Conservation (phyloP, 2,797 vertebrate species). For the Morus bassanus region DNA sequence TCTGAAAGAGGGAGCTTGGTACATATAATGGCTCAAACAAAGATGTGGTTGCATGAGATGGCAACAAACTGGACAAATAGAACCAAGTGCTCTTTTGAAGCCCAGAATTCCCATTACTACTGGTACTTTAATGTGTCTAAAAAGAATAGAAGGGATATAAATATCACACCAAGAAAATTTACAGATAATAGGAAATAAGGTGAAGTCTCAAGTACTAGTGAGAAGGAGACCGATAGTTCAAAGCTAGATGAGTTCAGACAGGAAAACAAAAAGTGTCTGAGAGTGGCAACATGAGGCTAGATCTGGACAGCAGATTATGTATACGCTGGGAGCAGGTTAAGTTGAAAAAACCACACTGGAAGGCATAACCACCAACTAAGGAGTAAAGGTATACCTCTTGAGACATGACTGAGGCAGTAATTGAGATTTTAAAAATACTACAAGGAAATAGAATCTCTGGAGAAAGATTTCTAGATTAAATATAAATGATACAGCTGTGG, state of each 20-base stretch:
- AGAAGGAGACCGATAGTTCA: background rate
- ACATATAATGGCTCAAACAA: background rate
- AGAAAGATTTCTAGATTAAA: background rate
- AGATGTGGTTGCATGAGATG: background rate
- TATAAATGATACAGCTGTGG: background rate
- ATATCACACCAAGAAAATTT: background rate
- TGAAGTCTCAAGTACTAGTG: background rate
- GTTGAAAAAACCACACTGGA: background rate
- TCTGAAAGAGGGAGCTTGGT: background rate
- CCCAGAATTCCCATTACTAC: background rate
- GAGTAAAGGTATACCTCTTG: background rate
- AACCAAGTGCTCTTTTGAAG: background rate
- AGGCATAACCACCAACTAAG: background rate
- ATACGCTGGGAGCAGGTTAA: accelerated
- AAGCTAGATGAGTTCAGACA: background rate
- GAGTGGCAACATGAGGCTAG: background rate
- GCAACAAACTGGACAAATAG: background rate
- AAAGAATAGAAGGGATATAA: background rate
- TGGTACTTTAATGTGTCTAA: background rate
- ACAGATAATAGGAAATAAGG: background rate
- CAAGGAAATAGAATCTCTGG: background rate
- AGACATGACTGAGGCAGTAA: background rate
- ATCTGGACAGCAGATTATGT: background rate
- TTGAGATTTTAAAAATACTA: background rate
- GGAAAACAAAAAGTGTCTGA: background rate